These are phyloP conservation scores for Pedetes capensis DNA, from an alignment of 2,113 vertebrate species.

Conservation along the genomic window DNA sequence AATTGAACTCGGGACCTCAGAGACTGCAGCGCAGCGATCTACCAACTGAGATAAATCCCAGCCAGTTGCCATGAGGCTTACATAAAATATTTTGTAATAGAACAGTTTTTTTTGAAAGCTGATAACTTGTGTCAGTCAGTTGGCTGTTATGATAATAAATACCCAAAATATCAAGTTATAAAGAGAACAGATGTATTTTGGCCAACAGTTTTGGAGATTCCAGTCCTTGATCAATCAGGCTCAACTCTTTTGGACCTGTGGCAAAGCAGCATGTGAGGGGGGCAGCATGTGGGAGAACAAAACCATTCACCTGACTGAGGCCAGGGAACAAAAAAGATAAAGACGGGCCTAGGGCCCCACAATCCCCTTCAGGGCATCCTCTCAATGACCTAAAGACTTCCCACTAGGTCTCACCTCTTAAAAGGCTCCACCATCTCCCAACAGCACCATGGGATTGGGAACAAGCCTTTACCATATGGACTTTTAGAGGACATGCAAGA, in stretches of 20 bases:
- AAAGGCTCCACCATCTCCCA: no score
- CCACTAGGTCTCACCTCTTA: neutral
- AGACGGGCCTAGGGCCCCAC: neutral
- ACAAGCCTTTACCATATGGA: no score
- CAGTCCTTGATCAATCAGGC: neutral
- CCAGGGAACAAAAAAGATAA: neutral
- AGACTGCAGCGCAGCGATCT: no score
- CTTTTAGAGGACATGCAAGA: neutral
- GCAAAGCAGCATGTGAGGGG: neutral
- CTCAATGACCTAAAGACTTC: neutral
- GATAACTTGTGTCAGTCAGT: neutral
- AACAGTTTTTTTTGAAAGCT: neutral
- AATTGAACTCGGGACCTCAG: no score
- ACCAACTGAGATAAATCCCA: no score
- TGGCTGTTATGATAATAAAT: neutral
- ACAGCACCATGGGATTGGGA: neutral
- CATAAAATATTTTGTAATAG: neutral
- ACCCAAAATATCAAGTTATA: neutral
- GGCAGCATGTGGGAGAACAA: no score
- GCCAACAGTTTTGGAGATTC: neutral
- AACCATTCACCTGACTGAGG: neutral
- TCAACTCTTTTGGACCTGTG: neutral
- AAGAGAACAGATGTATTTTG: no score
- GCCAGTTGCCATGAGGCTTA: neutral
- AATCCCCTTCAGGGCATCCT: neutral